Percentiles rank a stretch among this genome's conserved stretches.
These are phyloP conservation scores for Lophotis ruficrista DNA, from an alignment of 2,113 vertebrate genomes.

Conservation along the genomic window DNA sequence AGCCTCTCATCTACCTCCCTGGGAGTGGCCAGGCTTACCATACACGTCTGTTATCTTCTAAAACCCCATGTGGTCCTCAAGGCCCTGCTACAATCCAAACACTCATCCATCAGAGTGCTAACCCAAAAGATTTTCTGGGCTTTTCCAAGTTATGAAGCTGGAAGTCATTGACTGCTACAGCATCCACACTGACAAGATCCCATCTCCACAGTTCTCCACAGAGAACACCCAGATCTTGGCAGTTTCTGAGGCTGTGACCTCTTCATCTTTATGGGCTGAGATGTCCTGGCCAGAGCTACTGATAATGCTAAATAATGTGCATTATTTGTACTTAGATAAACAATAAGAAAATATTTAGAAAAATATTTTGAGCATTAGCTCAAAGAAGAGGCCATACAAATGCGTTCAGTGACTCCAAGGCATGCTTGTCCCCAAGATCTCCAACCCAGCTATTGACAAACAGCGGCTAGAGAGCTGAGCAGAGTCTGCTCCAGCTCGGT, in stretches of 20 bases:
- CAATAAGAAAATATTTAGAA: not conserved
- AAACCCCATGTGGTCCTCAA: not conserved
- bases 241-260: not conserved
- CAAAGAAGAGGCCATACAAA: not conserved
- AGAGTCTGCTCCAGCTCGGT: not conserved
- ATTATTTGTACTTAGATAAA: not conserved
- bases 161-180: not conserved
- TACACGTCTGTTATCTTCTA: not conserved
- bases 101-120: not conserved
- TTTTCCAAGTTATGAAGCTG: not conserved
- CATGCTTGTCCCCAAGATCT: not conserved
- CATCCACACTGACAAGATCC: not conserved
- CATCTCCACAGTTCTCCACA: not conserved
- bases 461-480: not conserved
- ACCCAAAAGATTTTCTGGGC: not conserved
- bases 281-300: not conserved
- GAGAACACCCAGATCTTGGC: not conserved
- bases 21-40: not conserved
- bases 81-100: not conserved
- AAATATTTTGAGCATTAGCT: not conserved
- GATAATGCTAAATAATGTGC: not conserved
- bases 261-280: not conserved
- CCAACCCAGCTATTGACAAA: not conserved
- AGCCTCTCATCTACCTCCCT: not conserved
- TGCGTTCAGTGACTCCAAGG: not conserved